These are phyloP conservation scores for Chrysolina haemoptera DNA, from an alignment of 2,888 invertebrate species.

Conservation along the genomic window DNA sequence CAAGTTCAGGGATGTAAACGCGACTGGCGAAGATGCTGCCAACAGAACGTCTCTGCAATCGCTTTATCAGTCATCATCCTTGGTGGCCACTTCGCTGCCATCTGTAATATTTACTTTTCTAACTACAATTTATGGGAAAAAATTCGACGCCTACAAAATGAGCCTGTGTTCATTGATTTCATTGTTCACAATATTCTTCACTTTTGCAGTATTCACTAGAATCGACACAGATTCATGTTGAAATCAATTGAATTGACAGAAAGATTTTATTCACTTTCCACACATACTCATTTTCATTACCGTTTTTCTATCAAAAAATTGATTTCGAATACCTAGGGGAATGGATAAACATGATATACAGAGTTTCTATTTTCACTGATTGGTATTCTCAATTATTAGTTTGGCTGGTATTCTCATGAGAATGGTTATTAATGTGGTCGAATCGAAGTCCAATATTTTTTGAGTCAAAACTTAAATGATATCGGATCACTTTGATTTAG, in stretches of 20 bases:
- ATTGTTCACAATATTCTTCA: neutral
- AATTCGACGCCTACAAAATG: neutral
- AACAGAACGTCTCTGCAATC: constrained; percentile 12
- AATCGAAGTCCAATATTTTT: too few relatives aligned
- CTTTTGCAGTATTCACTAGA: constrained; percentile 7
- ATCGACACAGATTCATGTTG: constrained; percentile 23
- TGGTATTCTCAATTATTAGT: too few relatives aligned
- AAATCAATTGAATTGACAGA: neutral
- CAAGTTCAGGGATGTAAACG: constrained; percentile 21
- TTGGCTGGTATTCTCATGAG: too few relatives aligned
- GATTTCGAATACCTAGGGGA: too few relatives aligned
- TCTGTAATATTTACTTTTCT: neutral
- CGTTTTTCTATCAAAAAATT: too few relatives aligned
- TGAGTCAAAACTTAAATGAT: too few relatives aligned
- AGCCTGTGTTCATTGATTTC: neutral
- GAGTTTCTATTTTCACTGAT: too few relatives aligned
- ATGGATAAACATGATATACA: too few relatives aligned
- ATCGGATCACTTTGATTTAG: too few relatives aligned
- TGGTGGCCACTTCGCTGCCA: constrained; percentile 10
- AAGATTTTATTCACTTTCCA: too few relatives aligned
- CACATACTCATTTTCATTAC: too few relatives aligned
- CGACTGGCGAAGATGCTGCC: neutral
- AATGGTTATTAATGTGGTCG: too few relatives aligned
- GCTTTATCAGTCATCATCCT: constrained; percentile 16
- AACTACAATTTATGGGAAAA: neutral